Evolutionary conservation across 2,113 vertebrate genomes (phyloP).

Genomic region (Pavo muticus): DNA sequence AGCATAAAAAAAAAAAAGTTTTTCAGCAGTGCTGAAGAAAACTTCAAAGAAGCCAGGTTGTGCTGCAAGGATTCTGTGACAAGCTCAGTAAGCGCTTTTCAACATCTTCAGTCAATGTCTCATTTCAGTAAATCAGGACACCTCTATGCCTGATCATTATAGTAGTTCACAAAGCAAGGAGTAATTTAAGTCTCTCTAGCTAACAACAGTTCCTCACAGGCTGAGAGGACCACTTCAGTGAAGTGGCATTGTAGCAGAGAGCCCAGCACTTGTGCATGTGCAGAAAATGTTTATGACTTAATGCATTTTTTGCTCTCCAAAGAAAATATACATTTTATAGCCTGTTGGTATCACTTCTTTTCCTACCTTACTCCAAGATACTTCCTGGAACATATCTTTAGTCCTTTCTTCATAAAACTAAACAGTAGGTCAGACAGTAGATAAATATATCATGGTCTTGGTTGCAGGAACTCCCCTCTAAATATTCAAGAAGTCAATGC

Average conservation of each 20-base stretch:
- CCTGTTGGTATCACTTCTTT: not conserved
- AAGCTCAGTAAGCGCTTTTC: not conserved
- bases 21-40: not conserved
- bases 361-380: not conserved
- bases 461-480: not conserved
- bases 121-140: slow-evolving; percentile 28
- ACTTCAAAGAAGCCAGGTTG: not conserved
- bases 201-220: not conserved
- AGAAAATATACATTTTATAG: not conserved
- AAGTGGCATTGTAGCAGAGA: slow-evolving; percentile 13
- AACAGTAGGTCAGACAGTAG: not conserved
- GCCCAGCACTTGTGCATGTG: not conserved
- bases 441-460: not conserved
- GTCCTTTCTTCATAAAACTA: not conserved
- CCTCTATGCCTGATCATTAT: not conserved
- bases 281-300: slow-evolving; percentile 32
- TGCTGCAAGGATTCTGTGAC: not conserved
- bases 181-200: slow-evolving; percentile 15
- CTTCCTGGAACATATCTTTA: not conserved
- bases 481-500: not conserved
- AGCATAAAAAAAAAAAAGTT: not conserved
- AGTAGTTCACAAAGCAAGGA: slow-evolving; percentile 27
- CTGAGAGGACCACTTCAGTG: slow-evolving; percentile 52
- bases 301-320: not conserved
- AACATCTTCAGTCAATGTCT: not conserved